Conservation (phyloP, 1,140 invertebrate genomes). For the Cyphomyrmex costatus region DNA sequence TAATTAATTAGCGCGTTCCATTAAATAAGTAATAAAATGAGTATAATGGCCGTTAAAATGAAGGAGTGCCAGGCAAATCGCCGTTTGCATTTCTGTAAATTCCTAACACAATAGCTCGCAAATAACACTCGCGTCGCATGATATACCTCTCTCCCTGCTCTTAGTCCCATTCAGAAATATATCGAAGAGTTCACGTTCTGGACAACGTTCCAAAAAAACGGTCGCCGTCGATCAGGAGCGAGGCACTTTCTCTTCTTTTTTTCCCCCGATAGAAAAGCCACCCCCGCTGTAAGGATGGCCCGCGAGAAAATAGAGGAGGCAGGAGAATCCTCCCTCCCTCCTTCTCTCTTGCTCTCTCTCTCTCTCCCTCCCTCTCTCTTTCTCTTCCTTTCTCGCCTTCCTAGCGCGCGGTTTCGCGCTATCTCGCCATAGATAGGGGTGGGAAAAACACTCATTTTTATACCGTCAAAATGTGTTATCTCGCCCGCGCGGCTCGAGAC, state of each 20-base stretch:
- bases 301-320: slow-evolving; percentile 44
- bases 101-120: neutral
- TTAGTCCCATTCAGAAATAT: neutral
- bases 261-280: slow-evolving; percentile 14
- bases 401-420: slow-evolving; percentile 71
- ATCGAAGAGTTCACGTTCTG: slow-evolving; percentile 42
- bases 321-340: slow-evolving; percentile 52
- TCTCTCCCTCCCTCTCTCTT: slow-evolving; percentile 45
- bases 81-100: neutral
- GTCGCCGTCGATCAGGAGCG: slow-evolving; percentile 43
- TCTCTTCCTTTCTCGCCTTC: slow-evolving; percentile 25
- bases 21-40: slow-evolving; percentile 10
- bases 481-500: slow-evolving; percentile 74
- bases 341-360: slow-evolving; percentile 31
- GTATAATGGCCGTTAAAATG: neutral
- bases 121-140: neutral
- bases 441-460: slow-evolving; percentile 79
- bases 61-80: neutral
- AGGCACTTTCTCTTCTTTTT: slow-evolving; percentile 13
- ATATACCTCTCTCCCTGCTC: neutral
- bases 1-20: slow-evolving; percentile 19
- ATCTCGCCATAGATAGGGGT: slow-evolving; percentile 73
- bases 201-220: slow-evolving; percentile 65
- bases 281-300: slow-evolving; percentile 31
- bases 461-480: slow-evolving; percentile 79